Evolutionary conservation across 1,140 invertebrate species (phyloP).

Genomic region (Leptinotarsa undecemlineata): DNA sequence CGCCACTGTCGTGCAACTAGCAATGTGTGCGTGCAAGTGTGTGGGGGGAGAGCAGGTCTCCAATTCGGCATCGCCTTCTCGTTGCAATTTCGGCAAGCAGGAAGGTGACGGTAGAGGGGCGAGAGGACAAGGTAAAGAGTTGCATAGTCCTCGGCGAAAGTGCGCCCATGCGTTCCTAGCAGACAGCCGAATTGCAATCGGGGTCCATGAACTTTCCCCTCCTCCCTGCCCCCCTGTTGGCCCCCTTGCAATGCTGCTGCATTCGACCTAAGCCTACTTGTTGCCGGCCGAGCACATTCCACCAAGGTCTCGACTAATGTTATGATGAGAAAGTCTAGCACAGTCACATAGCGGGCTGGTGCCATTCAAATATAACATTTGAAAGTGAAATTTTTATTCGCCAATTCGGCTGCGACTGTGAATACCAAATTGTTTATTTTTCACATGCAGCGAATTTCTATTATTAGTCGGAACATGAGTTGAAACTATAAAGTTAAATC

Average conservation of each 20-base stretch:
- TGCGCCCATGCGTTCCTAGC: conserved; percentile 55
- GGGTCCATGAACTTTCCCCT: conserved; percentile 47
- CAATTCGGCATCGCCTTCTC: conserved; percentile 25
- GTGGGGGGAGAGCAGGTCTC: conserved; percentile 28
- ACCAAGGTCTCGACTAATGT: conserved; percentile 32
- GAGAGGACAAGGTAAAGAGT: conserved; percentile 41
- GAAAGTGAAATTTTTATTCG: conserved; percentile 6
- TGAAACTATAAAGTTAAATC: not conserved
- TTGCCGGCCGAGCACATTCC: conserved; percentile 39
- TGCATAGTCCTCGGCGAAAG: conserved; percentile 53
- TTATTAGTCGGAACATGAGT: conserved; percentile 8
- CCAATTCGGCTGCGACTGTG: conserved; percentile 4
- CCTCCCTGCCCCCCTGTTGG: conserved; percentile 17
- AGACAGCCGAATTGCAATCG: conserved; percentile 54
- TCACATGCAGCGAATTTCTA: not conserved
- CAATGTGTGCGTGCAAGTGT: conserved; percentile 26
- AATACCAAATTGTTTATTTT: conserved; percentile 2
- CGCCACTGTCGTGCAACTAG: conserved; percentile 19
- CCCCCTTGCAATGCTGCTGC: conserved; percentile 33
- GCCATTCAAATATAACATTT: conserved; percentile 6
- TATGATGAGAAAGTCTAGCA: conserved; percentile 14
- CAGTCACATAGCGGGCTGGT: conserved; percentile 8
- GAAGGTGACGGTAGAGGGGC: conserved; percentile 16
- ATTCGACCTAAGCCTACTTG: conserved; percentile 44
- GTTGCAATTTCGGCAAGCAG: conserved; percentile 40